Base-by-base conservation (phyloP, 2,113 vertebrate species). In the Rhizomys pruinosus region DNA sequence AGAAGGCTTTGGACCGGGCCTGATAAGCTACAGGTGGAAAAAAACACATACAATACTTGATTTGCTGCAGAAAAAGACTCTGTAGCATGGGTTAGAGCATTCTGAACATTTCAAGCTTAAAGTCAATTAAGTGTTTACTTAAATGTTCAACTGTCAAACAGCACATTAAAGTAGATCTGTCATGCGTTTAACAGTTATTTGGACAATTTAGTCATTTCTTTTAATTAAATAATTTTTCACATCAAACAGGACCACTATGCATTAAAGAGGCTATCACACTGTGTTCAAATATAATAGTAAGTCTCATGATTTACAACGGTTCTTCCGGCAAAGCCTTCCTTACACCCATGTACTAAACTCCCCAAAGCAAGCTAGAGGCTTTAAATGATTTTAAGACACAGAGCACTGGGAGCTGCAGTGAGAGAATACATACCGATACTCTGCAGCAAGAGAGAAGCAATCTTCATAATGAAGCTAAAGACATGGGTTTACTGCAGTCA, bases 21-120 rank as follows among this genome's bases (percentile, higher is more conserved):
- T 97, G 96, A 97, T 97, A 97, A 96, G 98, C 98, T 98, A 98
- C 89, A 98, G 97, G 98, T 98, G 95, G 78, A 92, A 96, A 96
- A 97, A 95, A 93, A 98, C 97, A 96, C 98, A 98, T 96, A 98
- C 79, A 94, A 97, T 96, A 97, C 93, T 96, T 95, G 93, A 95
- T 94, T 97, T 98, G 98, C 97, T 97, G 97, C 97, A 98, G 98
- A 98, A 82, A n/a, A 96, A 97, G 97, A 98, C 97, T 99, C 98
- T 98, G 96, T 98, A 99, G 99, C 98, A 98, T 98, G 97, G 98
- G 98, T 99, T 99, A 99, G 98, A 98, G 98, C 98, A 97, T 98
- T 98, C 96, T 63, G 66, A 96, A 94, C 96, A 89, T 92, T 89
- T 86, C 95, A 92, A 96, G 97, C 96, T 97, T 44, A 0, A 95